Conservation (phyloP, 2,797 vertebrate genomes). For the Pangasius djambal region DNA sequence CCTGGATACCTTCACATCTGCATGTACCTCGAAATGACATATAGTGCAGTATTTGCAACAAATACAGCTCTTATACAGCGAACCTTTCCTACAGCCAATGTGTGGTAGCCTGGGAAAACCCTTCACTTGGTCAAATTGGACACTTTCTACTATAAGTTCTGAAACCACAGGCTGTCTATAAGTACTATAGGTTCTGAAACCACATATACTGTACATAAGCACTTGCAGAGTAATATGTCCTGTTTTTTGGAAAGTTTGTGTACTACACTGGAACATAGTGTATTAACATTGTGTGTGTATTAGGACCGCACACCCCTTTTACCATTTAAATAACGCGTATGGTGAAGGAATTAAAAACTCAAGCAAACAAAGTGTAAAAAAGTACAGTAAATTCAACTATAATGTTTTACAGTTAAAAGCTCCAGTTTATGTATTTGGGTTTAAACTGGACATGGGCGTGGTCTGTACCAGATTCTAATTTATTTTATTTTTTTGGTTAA, state of each 20-base stretch:
- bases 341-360: neutral
- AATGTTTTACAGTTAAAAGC: neutral
- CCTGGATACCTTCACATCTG: neutral
- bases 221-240: neutral
- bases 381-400: neutral
- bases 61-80: neutral
- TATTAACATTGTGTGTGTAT: neutral
- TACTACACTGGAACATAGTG: neutral
- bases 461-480: no score
- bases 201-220: neutral
- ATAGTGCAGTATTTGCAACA: neutral
- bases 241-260: neutral
- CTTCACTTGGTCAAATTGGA: no score
- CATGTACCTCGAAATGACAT: neutral
- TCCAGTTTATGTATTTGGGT: neutral
- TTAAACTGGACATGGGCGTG: neutral
- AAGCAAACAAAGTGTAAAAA: neutral
- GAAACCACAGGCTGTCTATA: no score
- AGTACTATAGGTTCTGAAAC: neutral
- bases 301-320: neutral
- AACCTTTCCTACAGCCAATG: neutral
- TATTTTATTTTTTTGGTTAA: neutral
- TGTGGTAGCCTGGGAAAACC: neutral
- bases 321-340: neutral
- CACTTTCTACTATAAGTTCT: neutral